These are phyloP conservation scores for Pseudobourletiella spinata DNA, from an alignment of 1,140 invertebrate genomes.

Conservation along the genomic window DNA sequence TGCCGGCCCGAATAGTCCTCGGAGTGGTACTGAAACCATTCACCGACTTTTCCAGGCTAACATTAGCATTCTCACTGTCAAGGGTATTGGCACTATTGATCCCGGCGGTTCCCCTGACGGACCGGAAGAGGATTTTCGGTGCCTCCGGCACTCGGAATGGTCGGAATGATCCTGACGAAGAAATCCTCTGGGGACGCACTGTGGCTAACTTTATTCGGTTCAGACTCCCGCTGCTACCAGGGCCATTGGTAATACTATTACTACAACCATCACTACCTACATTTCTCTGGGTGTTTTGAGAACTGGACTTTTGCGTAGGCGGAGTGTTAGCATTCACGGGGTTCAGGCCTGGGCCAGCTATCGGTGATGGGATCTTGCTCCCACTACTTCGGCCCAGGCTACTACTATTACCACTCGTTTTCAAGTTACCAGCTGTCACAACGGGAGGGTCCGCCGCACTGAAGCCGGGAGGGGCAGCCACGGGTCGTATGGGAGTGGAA, in stretches of 20 bases:
- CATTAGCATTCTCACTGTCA: slow-evolving; percentile 16
- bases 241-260: background rate
- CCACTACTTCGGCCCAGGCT: background rate
- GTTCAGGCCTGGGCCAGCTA: background rate
- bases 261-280: too few species aligned
- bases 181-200: slow-evolving; percentile 31
- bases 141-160: slow-evolving; percentile 35
- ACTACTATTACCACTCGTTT: background rate
- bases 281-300: background rate
- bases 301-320: background rate
- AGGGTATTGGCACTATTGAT: slow-evolving; percentile 12
- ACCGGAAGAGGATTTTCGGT: slow-evolving; percentile 32
- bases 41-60: slow-evolving; percentile 1
- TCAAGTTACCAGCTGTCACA: background rate
- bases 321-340: background rate
- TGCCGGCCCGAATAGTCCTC: background rate
- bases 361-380: slow-evolving; percentile 4
- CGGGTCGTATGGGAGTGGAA: slow-evolving; percentile 33
- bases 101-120: slow-evolving; percentile 24
- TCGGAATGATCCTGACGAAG: slow-evolving; percentile 27
- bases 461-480: too few species aligned
- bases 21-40: background rate
- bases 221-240: background rate
- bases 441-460: background rate
- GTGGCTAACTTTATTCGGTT: slow-evolving; percentile 27